These are phyloP conservation scores for Chionomys nivalis DNA, from an alignment of 2,113 vertebrate species.

Conservation along the genomic window DNA sequence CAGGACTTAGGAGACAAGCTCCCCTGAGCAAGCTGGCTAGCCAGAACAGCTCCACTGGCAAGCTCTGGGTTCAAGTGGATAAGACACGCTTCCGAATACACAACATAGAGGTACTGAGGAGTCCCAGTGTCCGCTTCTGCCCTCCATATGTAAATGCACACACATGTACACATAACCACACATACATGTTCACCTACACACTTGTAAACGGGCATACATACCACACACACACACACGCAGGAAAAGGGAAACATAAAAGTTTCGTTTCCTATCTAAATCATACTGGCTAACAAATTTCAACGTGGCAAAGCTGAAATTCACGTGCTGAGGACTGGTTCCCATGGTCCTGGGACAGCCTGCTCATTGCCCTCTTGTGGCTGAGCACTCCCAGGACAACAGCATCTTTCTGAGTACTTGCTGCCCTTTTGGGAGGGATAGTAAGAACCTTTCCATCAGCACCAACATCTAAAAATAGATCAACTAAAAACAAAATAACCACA, in stretches of 20 bases:
- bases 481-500: background rate
- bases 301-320: background rate
- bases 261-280: constrained; percentile 9
- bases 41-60: too few species aligned
- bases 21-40: background rate
- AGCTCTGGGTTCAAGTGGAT: background rate
- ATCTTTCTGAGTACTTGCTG: background rate
- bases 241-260: background rate
- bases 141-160: background rate
- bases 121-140: background rate
- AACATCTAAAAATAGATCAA: background rate
- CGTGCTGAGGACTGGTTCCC: background rate
- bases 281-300: background rate
- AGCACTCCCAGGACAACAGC: background rate
- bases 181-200: too few species aligned
- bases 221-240: background rate
- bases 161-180: background rate
- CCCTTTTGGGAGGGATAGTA: background rate
- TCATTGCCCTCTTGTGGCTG: background rate
- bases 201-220: background rate
- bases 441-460: background rate
- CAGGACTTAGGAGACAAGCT: background rate
- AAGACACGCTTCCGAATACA: background rate
- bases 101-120: background rate
- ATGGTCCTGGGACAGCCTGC: background rate